Base-by-base conservation (phyloP, 2,797 vertebrate genomes). In the Microctenopoma steveboyesi region DNA sequence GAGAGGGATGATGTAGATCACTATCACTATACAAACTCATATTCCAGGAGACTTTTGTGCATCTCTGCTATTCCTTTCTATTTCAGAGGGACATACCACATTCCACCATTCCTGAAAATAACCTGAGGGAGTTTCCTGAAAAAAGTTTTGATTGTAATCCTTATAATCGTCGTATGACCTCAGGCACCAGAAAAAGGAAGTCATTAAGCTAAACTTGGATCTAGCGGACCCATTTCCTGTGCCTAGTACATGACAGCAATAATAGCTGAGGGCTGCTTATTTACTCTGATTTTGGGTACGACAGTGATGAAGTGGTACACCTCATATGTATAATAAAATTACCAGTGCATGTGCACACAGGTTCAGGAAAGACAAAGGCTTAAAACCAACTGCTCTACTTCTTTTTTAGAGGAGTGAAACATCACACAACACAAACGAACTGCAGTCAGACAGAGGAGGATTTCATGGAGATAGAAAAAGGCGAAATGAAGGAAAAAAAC, bases 271-370 rank as follows among this genome's bases (percentile, higher is more conserved):
- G n/a, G 69, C 18, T 33, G 0, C n/a, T 68, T 43, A 71, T 71
- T 77, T 70, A 48, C 30, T 66, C 30, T 51, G 55, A 69, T 74
- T 60, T 47, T 43, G 33, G 45, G n/a, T 65, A 28, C 78, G 75
- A 73, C 49, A 81, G 46, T 22, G 77, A 82, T 67, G 62, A 59
- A 77, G 48, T 0, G 43, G 13, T 35, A 50, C 0, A 49, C 42
- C 47, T 61, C 35, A 15, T 22, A 13, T 63, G 59, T 50, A 54
- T 51, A 58, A 57, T 52, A 71, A 14, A 69, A 58, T 64, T 57
- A 64, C 9, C 12, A 60, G 56, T 46, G 63, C 52, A 75, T 14
- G 27, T 37, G 0, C 64, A 0, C 47, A 65, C 57, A 69, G 22
- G 54, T 67, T 50, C 16, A 14, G n/a, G 18, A 46, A 28, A 42